phyloP scores from a whole-genome alignment of 1,140 invertebrate genomes.

The Chelonus insularis region DNA sequence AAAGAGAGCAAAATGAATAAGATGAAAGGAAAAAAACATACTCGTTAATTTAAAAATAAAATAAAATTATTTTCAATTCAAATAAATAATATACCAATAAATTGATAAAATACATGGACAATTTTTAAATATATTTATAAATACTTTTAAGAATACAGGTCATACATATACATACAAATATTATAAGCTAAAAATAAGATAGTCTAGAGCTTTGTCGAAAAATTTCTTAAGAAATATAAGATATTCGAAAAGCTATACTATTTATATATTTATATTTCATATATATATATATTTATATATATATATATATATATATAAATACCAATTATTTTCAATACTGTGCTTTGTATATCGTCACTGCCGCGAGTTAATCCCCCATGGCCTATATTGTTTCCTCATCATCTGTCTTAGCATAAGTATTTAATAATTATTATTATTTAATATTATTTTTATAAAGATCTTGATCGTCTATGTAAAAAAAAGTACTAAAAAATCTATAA shows the following conservation, averaged over 20 bases:
- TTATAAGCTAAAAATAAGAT: conserved; percentile 30
- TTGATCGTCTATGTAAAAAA: too few species aligned
- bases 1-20: conserved; percentile 7
- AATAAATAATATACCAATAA: conserved; percentile 5
- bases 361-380: conserved; percentile 36
- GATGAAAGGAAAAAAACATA: conserved; percentile 26
- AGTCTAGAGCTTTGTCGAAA: conserved; percentile 28
- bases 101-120: conserved; percentile 22
- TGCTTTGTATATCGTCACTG: conserved; percentile 46
- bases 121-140: conserved; percentile 34
- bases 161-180: conserved; percentile 38
- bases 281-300: conserved; percentile 37
- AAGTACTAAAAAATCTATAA: too few species aligned
- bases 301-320: conserved; percentile 53
- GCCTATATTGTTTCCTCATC: not conserved
- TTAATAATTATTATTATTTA: conserved; percentile 6
- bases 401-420: too few species aligned
- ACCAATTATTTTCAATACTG: conserved; percentile 57
- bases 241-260: conserved; percentile 28
- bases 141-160: conserved; percentile 33
- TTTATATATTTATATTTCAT: conserved; percentile 18
- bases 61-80: not conserved
- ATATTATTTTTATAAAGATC: too few species aligned
- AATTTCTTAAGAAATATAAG: conserved; percentile 31
- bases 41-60: conserved; percentile 6